Base-by-base conservation (phyloP, 1,140 invertebrate species). In the Phortica variegata region DNA sequence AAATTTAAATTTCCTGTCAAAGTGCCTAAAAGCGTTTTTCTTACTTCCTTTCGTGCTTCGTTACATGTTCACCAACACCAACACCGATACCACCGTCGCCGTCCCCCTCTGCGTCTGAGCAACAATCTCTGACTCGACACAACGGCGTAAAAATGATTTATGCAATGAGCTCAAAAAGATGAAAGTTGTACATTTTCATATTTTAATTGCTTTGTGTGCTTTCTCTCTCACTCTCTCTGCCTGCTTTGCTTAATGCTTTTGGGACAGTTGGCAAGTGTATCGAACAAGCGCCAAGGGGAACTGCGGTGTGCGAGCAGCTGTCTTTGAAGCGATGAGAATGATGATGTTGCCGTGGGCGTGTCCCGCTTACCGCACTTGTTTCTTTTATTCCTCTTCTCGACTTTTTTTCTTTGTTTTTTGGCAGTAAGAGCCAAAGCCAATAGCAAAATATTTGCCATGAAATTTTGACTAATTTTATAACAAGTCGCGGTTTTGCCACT, bases 171-270 rank as follows among this genome's bases (percentile, higher is more conserved):
- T 68, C 63, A 68, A 63, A 68, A 68, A 68, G 63, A 68, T 68
- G 63, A 68, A 68, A 68, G 63, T 68, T 68, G 63, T 68, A 68
- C 63, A 68, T 68, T 68, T 68, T 68, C 63, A 68, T 68, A 68
- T 68, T 68, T 68, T 68, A 68, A 68, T 68, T 68, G 63, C 63
- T 68, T 68, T 68, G 63, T 63, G n/a, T n/a, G n/a, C n/a, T n/a
- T n/a, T n/a, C n/a, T n/a, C n/a, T n/a, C n/a, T n/a, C n/a, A n/a
- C n/a, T n/a, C n/a, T n/a, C n/a, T n/a, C n/a, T n/a, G n/a, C n/a
- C n/a, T n/a, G n/a, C n/a, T n/a, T 68, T 63, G 68, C 63, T 68
- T 68, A 68, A 68, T 68, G 63, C 63, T 68, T 68, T 68, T 68
- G 63, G 63, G 63, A 68, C 63, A 59, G 53, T 26, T 6, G 5